Conservation (phyloP, 2,888 invertebrate species). For the Drosophila lutescens region DNA sequence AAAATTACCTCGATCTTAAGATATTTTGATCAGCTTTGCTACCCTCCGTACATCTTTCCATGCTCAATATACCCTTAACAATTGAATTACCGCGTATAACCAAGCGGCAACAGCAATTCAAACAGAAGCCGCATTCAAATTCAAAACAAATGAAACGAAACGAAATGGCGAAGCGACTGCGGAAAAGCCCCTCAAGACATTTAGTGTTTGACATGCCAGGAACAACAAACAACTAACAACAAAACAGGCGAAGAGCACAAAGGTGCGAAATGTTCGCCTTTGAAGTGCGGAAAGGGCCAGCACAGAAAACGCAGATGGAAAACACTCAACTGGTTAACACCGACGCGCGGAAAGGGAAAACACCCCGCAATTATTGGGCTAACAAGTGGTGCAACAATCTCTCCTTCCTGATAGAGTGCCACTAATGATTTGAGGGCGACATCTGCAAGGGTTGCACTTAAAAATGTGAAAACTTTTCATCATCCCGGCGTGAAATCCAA, state of each 20-base stretch:
- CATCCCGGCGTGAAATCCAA: conserved; percentile 50
- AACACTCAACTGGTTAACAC: conserved; percentile 30
- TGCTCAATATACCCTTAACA: background rate
- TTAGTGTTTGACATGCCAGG: conserved; percentile 49
- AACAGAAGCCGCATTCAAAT: conserved; percentile 54
- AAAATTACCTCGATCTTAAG: background rate
- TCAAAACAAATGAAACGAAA: conserved; percentile 60
- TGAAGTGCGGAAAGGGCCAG: conserved; percentile 38
- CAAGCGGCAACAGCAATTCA: conserved; percentile 23
- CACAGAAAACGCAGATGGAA: conserved; percentile 5
- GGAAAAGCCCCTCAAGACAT: conserved; percentile 56
- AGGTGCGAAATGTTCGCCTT: conserved; percentile 45
- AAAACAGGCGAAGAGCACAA: conserved; percentile 1
- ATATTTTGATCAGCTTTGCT: background rate
- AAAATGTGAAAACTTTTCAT: conserved; percentile 34
- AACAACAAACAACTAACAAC: conserved; percentile 11
- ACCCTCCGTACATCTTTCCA: background rate
- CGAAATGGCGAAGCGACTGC: conserved; percentile 50
- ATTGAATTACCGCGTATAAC: conserved; percentile 6
- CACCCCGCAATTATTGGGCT: conserved; percentile 29
- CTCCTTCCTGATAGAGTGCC: conserved; percentile 4
- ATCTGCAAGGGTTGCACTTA: conserved; percentile 45
- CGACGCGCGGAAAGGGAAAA: background rate
- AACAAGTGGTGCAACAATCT: conserved; percentile 32
- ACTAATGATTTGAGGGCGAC: conserved; percentile 18